phyloP scores from a whole-genome alignment of 2,888 invertebrate species.

The Crepidodera aurea region DNA sequence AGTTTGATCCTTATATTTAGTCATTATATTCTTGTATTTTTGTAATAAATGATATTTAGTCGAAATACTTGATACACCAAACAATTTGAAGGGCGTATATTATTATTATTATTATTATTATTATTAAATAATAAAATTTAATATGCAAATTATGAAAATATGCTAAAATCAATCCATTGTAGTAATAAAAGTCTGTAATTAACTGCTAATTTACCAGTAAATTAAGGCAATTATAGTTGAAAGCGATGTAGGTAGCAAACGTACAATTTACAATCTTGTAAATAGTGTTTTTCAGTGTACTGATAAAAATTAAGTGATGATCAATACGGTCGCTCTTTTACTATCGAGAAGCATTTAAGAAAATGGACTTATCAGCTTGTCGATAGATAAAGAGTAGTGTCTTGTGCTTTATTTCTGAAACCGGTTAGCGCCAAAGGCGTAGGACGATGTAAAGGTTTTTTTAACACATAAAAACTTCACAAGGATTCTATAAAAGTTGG shows the following conservation, averaged over 20 bases:
- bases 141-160: background rate
- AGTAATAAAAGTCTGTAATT: background rate
- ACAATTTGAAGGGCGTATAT: no score
- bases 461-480: no score
- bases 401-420: conserved; percentile 18
- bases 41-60: no score
- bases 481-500: no score
- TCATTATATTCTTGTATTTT: no score
- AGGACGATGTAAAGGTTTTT: no score
- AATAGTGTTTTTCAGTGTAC: conserved; percentile 40
- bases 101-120: no score
- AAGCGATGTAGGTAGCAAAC: conserved; percentile 11
- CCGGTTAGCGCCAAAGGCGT: background rate
- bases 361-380: conserved; percentile 28
- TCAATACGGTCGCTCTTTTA: conserved; percentile 26
- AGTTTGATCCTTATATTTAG: no score
- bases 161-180: background rate
- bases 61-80: no score
- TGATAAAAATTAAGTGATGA: conserved; percentile 35
- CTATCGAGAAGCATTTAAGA: conserved; percentile 29
- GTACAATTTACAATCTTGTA: conserved; percentile 19
- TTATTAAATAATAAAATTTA: no score
- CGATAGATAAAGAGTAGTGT: conserved; percentile 28
- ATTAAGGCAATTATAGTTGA: conserved; percentile 16
- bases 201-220: conserved; percentile 2